Evolutionary conservation across 2,888 invertebrate genomes (phyloP), one percentile per base, ranked within the genome.

Genomic region (Stenodema calcarata): DNA sequence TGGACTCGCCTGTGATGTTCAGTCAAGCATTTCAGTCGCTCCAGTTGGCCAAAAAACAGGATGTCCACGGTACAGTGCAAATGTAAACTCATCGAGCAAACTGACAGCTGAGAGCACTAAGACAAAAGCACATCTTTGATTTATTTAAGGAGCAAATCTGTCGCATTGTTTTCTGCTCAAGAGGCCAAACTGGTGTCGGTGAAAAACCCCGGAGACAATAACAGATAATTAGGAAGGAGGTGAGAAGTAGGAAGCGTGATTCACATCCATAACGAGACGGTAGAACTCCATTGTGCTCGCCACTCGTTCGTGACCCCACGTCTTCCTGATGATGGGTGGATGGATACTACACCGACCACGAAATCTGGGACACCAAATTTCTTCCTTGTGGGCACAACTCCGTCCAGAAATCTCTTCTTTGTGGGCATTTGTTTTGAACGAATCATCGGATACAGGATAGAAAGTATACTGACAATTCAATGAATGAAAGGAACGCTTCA

Each of bases 241-340:
- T 42, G 76, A n/a, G 42, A 76, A 41, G 35, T 14, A 42, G 75
- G 35, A 28, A n/a, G 41, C 76, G 76, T 76, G 76, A 76, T 76
- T 76, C 76, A 76, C 76, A 76, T 76, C 23, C 76, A 41, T 30
- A 76, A 76, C 76, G 0, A n/a, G 35, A 11, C 70, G 16, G 1
- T n/a, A 50, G 0, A 50, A 50, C 16, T 50, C n/a, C n/a, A n/a
- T 50, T 50, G 50, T 50, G 16, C n/a, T 50, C 50, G 6, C n/a
- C 50, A 0, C 50, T 50, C 50, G 44, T 44, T n/a, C 44, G 44
- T 44, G 44, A 44, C 44, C 16, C 44, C 44, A 4, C 44, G 50
- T 50, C 50, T 50, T 50, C 50, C 50, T n/a, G 6, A 18, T 50
- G n/a, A 50, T 9, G 11, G 44, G 11, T 44, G 11, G 50, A 50